Evolutionary conservation across 2,113 vertebrate genomes (phyloP), one percentile per base, ranked within the genome.

Genomic region (Mormyrus lacerda): DNA sequence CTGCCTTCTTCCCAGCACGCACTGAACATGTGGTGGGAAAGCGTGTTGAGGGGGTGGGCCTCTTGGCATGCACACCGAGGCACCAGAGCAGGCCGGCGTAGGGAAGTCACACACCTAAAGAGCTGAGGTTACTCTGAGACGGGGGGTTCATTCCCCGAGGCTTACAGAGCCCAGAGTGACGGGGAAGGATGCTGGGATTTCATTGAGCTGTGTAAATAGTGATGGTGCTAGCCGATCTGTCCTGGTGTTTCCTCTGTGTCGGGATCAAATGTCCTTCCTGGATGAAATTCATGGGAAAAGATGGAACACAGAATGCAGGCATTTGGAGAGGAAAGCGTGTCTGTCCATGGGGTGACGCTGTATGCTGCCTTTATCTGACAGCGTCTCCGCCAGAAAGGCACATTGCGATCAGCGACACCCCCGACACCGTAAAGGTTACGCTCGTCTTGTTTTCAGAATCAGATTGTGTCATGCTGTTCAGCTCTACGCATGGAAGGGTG

Each of bases 161-260:
- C 15, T 39, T 82, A 15, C n/a, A 84, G 44, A 44, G 35, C 35
- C 4, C 2, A 24, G 17, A 24, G 13, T 13, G 31, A 31, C 39
- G 11, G 48, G 55, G 39, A 44, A 89, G 82, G 83, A 24, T 61
- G 53, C 76, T 44, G 69, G 58, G 55, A 48, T 69, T 85, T 89
- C 84, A 44, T 86, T 61, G 27, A 89, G 86, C 89, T 86, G 44
- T 42, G 61, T 89, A 85, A 89, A 73, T 61, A 89, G 31, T 39
- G 19, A 73, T 35, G 35, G 65, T 55, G 48, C 15, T 44, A 55
- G 4, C 21, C 3, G 31, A 58, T 65, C 87, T 87, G 8, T 44
- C 47, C 35, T 11, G 17, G 53, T 51, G 44, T n/a, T 69, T 27
- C 45, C 55, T 50, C 24, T 48, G 55, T 15, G 48, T 86, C 58